phyloP scores from a whole-genome alignment of 2,888 invertebrate genomes.

The Pristionchus mayeri region DNA sequence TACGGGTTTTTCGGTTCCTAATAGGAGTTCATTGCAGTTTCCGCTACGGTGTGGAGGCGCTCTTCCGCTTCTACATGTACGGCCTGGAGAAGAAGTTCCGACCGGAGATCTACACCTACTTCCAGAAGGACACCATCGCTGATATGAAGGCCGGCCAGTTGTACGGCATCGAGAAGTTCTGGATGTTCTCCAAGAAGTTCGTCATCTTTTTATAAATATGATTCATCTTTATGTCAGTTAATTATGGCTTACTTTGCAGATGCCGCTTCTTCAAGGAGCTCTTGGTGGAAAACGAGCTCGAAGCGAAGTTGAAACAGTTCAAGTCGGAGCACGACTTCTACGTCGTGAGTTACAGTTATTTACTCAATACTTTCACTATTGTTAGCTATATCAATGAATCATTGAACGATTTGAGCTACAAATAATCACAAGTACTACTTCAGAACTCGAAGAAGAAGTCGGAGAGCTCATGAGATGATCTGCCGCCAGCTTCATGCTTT shows the following conservation, averaged over 20 bases:
- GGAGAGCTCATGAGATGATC: conserved; percentile 26
- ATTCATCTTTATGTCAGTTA: not conserved
- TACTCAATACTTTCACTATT: not conserved
- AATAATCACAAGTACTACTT: not conserved
- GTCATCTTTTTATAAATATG: conserved; percentile 7
- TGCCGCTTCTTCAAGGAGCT: conserved; percentile 70
- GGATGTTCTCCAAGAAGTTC: conserved; percentile 90
- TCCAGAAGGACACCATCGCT: conserved; percentile 82
- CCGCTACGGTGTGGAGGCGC: conserved; percentile 82
- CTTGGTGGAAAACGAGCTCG: conserved; percentile 77
- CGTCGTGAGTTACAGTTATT: conserved; percentile 51
- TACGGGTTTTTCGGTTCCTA: no score
- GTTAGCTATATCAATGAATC: not conserved
- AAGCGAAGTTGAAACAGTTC: conserved; percentile 77
- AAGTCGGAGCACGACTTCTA: conserved; percentile 78
- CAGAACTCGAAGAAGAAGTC: conserved; percentile 35
- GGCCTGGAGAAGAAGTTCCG: conserved; percentile 96
- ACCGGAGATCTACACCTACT: conserved; percentile 94
- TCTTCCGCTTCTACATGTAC: conserved; percentile 97
- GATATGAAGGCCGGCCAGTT: conserved; percentile 84
- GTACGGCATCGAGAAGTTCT: conserved; percentile 98
- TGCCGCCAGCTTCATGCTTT: not conserved
- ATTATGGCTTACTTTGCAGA: conserved; percentile 50
- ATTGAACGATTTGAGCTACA: no score
- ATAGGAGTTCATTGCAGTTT: conserved; percentile 59